Evolutionary conservation across 2,113 vertebrate genomes (phyloP).

Genomic region (Eurystomus gularis): DNA sequence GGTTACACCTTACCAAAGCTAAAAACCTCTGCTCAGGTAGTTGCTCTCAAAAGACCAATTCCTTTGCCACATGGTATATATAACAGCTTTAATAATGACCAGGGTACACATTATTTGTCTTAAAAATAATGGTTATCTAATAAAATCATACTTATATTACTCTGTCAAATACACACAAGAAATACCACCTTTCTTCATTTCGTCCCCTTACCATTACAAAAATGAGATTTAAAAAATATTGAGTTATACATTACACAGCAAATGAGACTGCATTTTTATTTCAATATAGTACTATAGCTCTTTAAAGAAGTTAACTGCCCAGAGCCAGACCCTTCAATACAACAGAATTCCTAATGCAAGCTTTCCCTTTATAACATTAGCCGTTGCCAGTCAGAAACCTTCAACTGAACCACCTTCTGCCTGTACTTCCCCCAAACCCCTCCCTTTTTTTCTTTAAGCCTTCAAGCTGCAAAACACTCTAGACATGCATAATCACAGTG

Average conservation of each 20-base stretch:
- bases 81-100: background rate
- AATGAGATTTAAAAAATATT: background rate
- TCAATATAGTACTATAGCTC: too few species aligned
- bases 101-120: background rate
- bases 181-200: background rate
- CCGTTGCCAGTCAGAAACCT: background rate
- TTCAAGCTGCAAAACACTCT: background rate
- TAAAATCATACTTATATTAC: background rate
- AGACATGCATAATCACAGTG: background rate
- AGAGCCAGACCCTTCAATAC: background rate
- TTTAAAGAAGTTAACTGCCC: background rate
- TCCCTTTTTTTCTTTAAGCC: background rate
- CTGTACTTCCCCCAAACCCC: background rate
- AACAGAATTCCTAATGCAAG: background rate
- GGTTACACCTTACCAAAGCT: background rate
- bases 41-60: background rate
- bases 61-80: background rate
- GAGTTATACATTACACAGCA: background rate
- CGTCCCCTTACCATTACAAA: background rate
- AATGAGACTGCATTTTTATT: background rate
- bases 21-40: background rate
- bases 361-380: background rate
- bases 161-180: background rate
- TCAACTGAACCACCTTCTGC: background rate
- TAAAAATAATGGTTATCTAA: background rate